Evolutionary conservation across 2,888 invertebrate species (phyloP), one percentile per base, ranked within the genome.

Genomic region (Synanthedon myopaeformis): DNA sequence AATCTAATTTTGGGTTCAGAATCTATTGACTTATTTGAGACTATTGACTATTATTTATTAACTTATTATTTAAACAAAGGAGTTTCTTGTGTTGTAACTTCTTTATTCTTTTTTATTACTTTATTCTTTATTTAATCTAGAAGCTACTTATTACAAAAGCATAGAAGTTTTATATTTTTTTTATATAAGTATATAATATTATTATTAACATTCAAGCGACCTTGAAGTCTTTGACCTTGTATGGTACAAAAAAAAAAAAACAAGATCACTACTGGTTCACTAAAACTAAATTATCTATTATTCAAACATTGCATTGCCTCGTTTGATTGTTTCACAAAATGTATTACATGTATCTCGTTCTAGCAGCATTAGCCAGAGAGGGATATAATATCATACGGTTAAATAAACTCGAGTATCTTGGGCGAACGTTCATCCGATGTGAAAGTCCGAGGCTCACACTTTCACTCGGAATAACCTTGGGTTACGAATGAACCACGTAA

Each of bases 381-480:
- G 62, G 68, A 67, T 51, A 51, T 35, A 51, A 42, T 53, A 54
- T 50, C 57, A 60, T 52, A 59, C 56, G 51, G 50, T 57, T 60
- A 60, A 63, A 62, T 58, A 65, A 67, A 65, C 64, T 58, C 59
- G 55, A 45, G 51, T 55, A 54, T 56, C 54, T 55, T 61, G 56
- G 58, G 57, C 58, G 60, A 56, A 55, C 58, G 72, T 49, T 49
- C 49, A 49, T 49, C 51, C 28, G 51, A 17, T 28, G 79, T 70
- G 79, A 79, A 78, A 78, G 79, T 63, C 60, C 57, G 61, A 60
- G 67, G 64, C 70, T 67, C 66, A 64, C 72, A 80, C 80, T 80
- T 80, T 80, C 80, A 76, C 79, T 77, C 51, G 59, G 59, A 42
- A 64, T 70, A 78, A 78, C 79, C 80, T 80, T 80, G 79, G 74